These are phyloP conservation scores for Lynx canadensis DNA, from an alignment of 2,113 vertebrate genomes.

Conservation along the genomic window DNA sequence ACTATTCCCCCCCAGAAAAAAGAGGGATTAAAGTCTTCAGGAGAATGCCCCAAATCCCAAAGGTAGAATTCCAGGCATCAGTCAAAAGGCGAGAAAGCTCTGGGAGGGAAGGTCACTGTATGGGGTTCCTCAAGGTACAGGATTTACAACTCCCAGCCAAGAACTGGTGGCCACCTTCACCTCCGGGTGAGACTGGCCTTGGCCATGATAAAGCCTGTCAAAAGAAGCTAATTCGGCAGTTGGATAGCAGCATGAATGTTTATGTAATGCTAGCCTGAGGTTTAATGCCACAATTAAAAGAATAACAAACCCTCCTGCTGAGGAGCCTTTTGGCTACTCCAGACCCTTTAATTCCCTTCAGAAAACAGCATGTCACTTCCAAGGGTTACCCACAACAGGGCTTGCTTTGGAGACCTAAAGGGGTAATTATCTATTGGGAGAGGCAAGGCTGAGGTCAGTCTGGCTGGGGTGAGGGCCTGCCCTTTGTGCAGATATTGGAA, in stretches of 20 bases:
- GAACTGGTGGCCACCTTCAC: neutral
- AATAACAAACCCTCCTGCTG: slow-evolving; percentile 62
- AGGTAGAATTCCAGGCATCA: slow-evolving; percentile 51
- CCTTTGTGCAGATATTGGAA: slow-evolving; percentile 53
- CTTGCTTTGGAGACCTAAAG: slow-evolving; percentile 28
- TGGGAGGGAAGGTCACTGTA: neutral
- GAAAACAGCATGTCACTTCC: slow-evolving; percentile 9
- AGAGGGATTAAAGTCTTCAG: slow-evolving; percentile 39
- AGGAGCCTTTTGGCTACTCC: slow-evolving; percentile 60
- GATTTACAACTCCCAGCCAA: slow-evolving; percentile 31
- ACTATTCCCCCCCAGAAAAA: slow-evolving; percentile 30
- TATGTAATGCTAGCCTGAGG: slow-evolving; percentile 55
- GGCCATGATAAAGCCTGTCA: slow-evolving; percentile 48
- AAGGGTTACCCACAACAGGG: slow-evolving; percentile 58
- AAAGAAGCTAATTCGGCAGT: slow-evolving; percentile 54
- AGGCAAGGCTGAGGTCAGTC: slow-evolving; percentile 65
- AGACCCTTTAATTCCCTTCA: slow-evolving; percentile 65
- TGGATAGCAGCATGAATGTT: slow-evolving; percentile 34
- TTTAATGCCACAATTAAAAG: slow-evolving; percentile 66
- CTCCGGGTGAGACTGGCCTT: neutral
- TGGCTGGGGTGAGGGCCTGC: slow-evolving; percentile 60
- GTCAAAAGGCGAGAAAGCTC: slow-evolving; percentile 32
- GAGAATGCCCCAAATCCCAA: slow-evolving; percentile 27
- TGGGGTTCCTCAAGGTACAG: neutral
- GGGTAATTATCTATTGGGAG: slow-evolving; percentile 54